Evolutionary conservation across 2,888 invertebrate species (phyloP), one percentile per base, ranked within the genome.

Genomic region (Petrophora chlorosata): DNA sequence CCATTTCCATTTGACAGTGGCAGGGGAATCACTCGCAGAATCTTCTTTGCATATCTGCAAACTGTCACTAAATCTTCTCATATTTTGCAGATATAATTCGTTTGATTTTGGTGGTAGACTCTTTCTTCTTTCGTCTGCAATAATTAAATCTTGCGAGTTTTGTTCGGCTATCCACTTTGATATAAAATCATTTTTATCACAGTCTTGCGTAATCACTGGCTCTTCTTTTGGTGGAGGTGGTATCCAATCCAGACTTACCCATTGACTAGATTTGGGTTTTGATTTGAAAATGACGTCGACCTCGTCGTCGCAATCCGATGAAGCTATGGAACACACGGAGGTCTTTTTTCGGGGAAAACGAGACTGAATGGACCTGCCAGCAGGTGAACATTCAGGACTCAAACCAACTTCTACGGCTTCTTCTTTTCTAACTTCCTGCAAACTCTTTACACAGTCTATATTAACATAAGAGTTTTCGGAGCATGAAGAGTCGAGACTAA

Each of bases 381-480:
- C 65, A 44, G 85, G 77, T 41, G 81, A 73, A 62, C 76, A 68
- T 62, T 88, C 87, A 44, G 79, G 73, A 67, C 72, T 78, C 29
- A 70, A 52, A 64, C 72, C 61, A 63, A 71, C 72, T 59, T 86
- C 84, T 42, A 64, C 63, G 45, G 62, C 68, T 54, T 88, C 87
- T 64, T 88, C 89, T 78, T 82, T 88, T 77, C 77, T 89, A 68
- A 84, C 86, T 83, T 90, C 90, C 86, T 80, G 86, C 77, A 85
- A 89, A 87, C 89, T 88, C 85, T 87, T 89, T 57, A 90, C 75
- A 72, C 85, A 79, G 62, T 91, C 91, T 71, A 91, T 88, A 76
- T 91, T 91, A 64, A 90, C 90, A 72, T 91, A 91, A 82, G 89
- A 90, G 84, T 90, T 90, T 82, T 91, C 90, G 83, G 91, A 90